Evolutionary conservation across 2,888 invertebrate species (phyloP).

Genomic region (Drosophila conformis): DNA sequence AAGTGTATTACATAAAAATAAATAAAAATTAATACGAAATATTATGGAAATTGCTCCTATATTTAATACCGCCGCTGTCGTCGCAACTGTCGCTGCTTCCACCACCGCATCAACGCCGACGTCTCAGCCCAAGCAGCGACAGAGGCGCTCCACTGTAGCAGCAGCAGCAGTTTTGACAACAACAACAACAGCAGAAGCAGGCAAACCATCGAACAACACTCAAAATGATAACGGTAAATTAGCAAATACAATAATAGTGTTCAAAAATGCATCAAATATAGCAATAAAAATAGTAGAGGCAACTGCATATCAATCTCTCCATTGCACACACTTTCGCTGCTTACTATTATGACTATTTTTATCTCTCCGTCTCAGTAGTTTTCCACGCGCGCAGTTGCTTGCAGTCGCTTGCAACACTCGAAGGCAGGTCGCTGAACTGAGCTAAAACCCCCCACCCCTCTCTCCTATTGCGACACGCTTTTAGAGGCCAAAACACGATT

Average conservation of each 20-base stretch:
- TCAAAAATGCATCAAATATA: conserved; percentile 11
- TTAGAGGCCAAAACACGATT: conserved; percentile 62
- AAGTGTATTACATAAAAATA: conserved; percentile 62
- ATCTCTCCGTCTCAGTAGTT: conserved; percentile 55
- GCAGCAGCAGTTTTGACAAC: conserved; percentile 23
- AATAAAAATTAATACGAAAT: conserved; percentile 47
- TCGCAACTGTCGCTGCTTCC: conserved; percentile 58
- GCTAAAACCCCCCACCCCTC: not conserved
- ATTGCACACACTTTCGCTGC: conserved; percentile 12
- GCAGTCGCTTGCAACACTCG: conserved; percentile 54
- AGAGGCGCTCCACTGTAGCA: conserved; percentile 37
- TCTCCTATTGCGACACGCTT: conserved; percentile 22
- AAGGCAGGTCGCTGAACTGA: conserved; percentile 71
- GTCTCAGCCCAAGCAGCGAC: conserved; percentile 42
- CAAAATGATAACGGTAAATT: conserved; percentile 77
- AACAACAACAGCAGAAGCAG: conserved; percentile 24
- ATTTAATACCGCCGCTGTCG: conserved; percentile 63
- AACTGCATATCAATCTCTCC: conserved; percentile 5
- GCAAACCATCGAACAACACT: conserved; percentile 25
- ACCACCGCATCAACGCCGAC: conserved; percentile 53
- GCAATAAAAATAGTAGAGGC: conserved; percentile 5
- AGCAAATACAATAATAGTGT: conserved; percentile 5
- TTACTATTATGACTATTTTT: conserved; percentile 42
- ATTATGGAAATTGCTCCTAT: conserved; percentile 75
- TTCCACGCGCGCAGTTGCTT: conserved; percentile 51